Percentiles rank a stretch among this genome's conserved stretches.
Evolutionary conservation across 2,888 invertebrate genomes (phyloP).

Genomic region (Maniola hyperantus): DNA sequence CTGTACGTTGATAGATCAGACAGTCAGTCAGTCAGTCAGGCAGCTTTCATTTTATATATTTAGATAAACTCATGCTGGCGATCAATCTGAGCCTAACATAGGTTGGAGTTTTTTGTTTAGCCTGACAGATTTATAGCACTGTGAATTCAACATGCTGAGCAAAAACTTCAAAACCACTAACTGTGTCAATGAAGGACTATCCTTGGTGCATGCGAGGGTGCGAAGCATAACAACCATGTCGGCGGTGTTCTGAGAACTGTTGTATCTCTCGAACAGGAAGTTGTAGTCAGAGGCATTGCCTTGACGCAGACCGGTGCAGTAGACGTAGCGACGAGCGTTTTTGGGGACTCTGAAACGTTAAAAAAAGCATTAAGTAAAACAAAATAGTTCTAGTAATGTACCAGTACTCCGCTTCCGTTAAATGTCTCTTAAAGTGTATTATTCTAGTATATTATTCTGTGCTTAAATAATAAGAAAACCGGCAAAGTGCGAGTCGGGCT

Average conservation of each 20-base stretch:
- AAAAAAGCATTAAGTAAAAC: not conserved
- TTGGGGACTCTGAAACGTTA: constrained; percentile 77
- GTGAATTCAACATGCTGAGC: not conserved
- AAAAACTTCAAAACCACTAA: constrained; percentile 46
- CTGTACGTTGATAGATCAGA: too few relatives aligned
- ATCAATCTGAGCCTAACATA: too few relatives aligned
- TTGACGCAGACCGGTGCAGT: constrained; percentile 84
- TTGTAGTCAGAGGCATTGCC: constrained; percentile 84
- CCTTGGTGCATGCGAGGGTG: constrained; percentile 65
- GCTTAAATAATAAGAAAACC: too few relatives aligned
- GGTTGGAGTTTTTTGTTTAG: too few relatives aligned
- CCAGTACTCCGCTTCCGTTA: too few relatives aligned
- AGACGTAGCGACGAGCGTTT: constrained; percentile 84
- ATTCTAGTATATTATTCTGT: too few relatives aligned
- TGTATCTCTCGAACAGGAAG: constrained; percentile 82
- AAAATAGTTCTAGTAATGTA: too few relatives aligned
- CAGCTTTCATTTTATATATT: too few relatives aligned
- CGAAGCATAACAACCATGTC: constrained; percentile 84
- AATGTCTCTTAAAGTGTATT: too few relatives aligned
- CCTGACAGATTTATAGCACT: not conserved
- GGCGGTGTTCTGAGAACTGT: constrained; percentile 82
- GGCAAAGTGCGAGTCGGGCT: too few relatives aligned
- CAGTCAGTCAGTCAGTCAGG: too few relatives aligned
- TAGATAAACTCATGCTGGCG: too few relatives aligned
- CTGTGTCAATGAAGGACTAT: constrained; percentile 52